phyloP scores from a whole-genome alignment of 1,140 invertebrate species.

The Drosophila auraria region DNA sequence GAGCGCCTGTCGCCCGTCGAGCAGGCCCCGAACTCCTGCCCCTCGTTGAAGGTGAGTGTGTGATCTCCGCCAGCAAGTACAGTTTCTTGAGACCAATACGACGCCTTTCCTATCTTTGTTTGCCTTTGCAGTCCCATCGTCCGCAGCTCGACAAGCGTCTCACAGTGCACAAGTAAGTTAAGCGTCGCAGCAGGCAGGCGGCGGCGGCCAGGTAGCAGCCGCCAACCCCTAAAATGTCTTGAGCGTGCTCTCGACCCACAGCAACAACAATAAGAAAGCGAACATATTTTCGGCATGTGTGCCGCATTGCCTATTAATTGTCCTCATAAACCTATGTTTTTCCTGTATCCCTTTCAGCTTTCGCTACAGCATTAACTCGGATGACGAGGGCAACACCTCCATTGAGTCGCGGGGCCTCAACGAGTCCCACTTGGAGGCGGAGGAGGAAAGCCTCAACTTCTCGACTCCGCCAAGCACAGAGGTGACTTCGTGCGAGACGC shows the following conservation, averaged over 20 bases:
- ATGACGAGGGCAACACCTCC: constrained; percentile 78
- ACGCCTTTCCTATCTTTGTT: constrained; percentile 13
- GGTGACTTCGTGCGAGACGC: constrained; percentile 20
- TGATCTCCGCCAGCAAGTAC: constrained; percentile 15
- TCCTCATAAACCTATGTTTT: constrained; percentile 2
- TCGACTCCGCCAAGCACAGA: constrained; percentile 36
- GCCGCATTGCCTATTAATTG: background rate
- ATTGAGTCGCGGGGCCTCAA: constrained; percentile 54
- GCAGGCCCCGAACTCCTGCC: constrained; percentile 71
- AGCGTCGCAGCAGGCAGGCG: constrained; percentile 12
- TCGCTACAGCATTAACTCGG: constrained; percentile 75
- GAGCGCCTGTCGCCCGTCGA: constrained; percentile 49
- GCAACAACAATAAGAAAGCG: constrained; percentile 25
- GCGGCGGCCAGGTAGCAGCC: constrained; percentile 42
- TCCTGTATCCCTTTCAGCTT: constrained; percentile 54
- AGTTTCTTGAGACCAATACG: constrained; percentile 12
- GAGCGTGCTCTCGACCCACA: background rate
- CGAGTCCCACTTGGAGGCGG: constrained; percentile 14
- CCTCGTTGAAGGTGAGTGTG: constrained; percentile 71
- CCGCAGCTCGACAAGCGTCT: constrained; percentile 59
- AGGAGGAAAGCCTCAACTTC: constrained; percentile 17
- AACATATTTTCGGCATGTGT: constrained; percentile 27
- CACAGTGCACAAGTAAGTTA: constrained; percentile 77
- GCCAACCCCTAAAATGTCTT: constrained; percentile 43
- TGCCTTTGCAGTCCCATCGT: constrained; percentile 43